A percentile compares a stretch with the other conserved stretches of the same genome.
These are phyloP conservation scores for Ligdia adustata DNA, from an alignment of 2,888 invertebrate species.

Conservation along the genomic window DNA sequence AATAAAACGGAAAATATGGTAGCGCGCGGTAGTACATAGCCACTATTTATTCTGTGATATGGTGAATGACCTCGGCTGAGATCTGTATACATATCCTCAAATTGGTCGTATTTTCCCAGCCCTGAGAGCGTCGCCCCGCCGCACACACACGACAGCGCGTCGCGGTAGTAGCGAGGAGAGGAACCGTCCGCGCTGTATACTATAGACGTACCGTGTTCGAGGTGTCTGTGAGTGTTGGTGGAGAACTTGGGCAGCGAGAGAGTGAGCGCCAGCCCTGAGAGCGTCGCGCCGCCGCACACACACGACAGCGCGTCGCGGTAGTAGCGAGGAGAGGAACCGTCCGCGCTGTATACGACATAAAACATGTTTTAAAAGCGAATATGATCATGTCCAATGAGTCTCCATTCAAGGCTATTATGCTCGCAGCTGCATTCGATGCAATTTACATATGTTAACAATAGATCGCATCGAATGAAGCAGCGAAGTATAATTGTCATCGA, in stretches of 20 bases:
- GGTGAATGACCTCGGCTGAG: too few relatives aligned
- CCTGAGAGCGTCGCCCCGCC: conserved; percentile 63
- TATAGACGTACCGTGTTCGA: conserved; percentile 47
- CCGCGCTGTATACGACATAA: conserved; percentile 54
- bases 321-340: conserved; percentile 54
- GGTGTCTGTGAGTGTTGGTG: conserved; percentile 33
- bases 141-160: conserved; percentile 68
- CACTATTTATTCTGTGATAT: too few relatives aligned
- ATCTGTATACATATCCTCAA: too few relatives aligned
- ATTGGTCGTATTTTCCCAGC: too few relatives aligned
- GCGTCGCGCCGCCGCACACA: conserved; percentile 67
- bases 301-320: conserved; percentile 65
- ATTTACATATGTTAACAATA: too few relatives aligned
- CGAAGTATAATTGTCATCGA: too few relatives aligned
- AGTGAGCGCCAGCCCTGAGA: conserved; percentile 60
- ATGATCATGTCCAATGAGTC: too few relatives aligned
- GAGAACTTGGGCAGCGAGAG: conserved; percentile 57
- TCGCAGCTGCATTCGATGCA: too few relatives aligned
- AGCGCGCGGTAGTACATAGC: too few relatives aligned
- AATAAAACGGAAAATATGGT: too few relatives aligned
- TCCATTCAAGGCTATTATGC: too few relatives aligned
- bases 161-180: conserved; percentile 58
- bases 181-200: conserved; percentile 63
- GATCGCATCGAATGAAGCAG: too few relatives aligned
- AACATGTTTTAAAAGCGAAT: background rate